A percentile compares a stretch with the other conserved stretches of the same genome.
These are phyloP conservation scores for Notarius quadriscutis DNA, from an alignment of 2,113 vertebrate species.

Conservation along the genomic window DNA sequence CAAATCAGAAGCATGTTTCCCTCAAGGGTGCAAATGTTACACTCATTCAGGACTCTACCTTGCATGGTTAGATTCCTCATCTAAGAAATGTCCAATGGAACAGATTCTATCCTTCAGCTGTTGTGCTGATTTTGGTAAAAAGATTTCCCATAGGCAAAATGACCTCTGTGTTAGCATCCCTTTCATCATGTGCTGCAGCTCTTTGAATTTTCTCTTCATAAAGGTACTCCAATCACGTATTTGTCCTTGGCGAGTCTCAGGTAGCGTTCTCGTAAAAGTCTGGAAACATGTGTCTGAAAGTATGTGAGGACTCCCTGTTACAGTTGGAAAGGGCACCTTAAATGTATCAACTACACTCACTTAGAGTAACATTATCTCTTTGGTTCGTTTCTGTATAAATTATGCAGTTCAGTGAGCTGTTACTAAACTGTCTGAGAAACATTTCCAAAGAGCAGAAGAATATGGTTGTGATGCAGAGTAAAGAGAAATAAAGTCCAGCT, in stretches of 20 bases:
- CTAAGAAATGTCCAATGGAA: constrained; percentile 58
- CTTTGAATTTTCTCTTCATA: constrained; percentile 44
- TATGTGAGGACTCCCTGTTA: constrained; percentile 58
- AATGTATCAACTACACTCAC: constrained; percentile 67
- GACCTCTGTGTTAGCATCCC: constrained; percentile 60
- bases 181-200: constrained; percentile 57
- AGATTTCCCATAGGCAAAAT: constrained; percentile 62
- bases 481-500: constrained; percentile 21
- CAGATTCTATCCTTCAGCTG: constrained; percentile 66
- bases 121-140: constrained; percentile 65
- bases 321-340: constrained; percentile 68
- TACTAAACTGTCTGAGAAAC: constrained; percentile 79
- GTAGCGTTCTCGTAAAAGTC: constrained; percentile 43
- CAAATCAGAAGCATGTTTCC: constrained; percentile 31
- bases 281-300: constrained; percentile 52
- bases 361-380: constrained; percentile 82
- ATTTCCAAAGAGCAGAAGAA: constrained; percentile 70
- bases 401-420: constrained; percentile 80
- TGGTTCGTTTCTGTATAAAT: constrained; percentile 79
- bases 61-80: constrained; percentile 42
- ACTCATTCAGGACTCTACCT: constrained; percentile 45
- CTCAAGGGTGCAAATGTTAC: constrained; percentile 22
- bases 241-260: constrained; percentile 44
- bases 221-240: constrained; percentile 37
- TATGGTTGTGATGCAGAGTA: constrained; percentile 45